Base-by-base conservation (phyloP, 2,888 invertebrate genomes). In the Dastarcus helophoroides region DNA sequence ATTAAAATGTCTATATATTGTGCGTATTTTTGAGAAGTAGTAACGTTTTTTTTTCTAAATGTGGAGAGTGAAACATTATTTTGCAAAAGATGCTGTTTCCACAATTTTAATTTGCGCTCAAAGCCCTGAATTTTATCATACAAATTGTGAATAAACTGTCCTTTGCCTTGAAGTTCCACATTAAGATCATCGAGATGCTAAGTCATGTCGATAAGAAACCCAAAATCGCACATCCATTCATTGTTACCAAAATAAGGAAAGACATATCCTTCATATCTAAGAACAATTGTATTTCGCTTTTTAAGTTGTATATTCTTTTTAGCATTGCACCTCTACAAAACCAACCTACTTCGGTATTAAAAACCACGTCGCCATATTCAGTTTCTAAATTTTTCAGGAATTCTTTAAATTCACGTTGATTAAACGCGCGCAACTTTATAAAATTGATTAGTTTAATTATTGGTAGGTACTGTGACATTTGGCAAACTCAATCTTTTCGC, bases 61-160 rank as follows among this genome's bases (percentile, higher is more conserved):
- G n/a, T n/a, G n/a, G n/a, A n/a, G n/a, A n/a, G n/a, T n/a, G n/a
- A n/a, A n/a, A n/a, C n/a, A n/a, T n/a, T n/a, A n/a, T n/a, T n/a
- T n/a, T n/a, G n/a, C n/a, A n/a, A n/a, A n/a, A n/a, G n/a, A n/a
- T n/a, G n/a, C n/a, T n/a, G n/a, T n/a, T n/a, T n/a, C n/a, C n/a
- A n/a, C n/a, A n/a, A n/a, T n/a, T n/a, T n/a, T n/a, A n/a, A n/a
- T n/a, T n/a, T n/a, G n/a, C n/a, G n/a, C n/a, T n/a, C n/a, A n/a
- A n/a, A n/a, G n/a, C n/a, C n/a, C n/a, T n/a, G n/a, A n/a, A n/a
- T n/a, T n/a, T n/a, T n/a, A n/a, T n/a, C n/a, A n/a, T n/a, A n/a
- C n/a, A n/a, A n/a, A n/a, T n/a, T 27, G n/a, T 15, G 15, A 27
- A 27, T 27, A 16, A 27, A 27, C 27, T 27, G 27, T n/a, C 27